A percentile compares a stretch with the other conserved stretches of the same genome.
phyloP scores from a whole-genome alignment of 2,797 vertebrate species.

The Benthosema pterotum region DNA sequence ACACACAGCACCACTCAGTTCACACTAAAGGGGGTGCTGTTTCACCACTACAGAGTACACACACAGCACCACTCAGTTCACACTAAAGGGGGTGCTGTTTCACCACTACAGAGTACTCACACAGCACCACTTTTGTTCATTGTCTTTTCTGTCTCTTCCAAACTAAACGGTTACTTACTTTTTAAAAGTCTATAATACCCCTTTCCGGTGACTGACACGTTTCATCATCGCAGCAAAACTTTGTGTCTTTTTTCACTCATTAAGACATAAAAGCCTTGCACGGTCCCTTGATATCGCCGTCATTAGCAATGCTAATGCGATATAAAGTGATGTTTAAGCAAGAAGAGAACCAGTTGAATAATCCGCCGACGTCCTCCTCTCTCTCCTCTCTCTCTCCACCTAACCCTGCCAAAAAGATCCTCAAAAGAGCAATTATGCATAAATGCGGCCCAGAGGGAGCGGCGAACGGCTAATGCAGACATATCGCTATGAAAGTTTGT shows the following conservation, averaged over 20 bases:
- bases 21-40: too few species aligned
- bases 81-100: too few species aligned
- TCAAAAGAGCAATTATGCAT: constrained; percentile 50
- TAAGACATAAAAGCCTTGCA: constrained; percentile 24
- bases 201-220: background rate
- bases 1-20: too few species aligned
- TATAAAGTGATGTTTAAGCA: constrained; percentile 44
- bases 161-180: background rate
- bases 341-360: constrained; percentile 44
- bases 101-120: too few species aligned
- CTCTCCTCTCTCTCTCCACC: too few species aligned
- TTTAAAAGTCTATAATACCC: constrained; percentile 6
- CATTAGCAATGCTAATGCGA: constrained; percentile 60
- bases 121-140: too few species aligned
- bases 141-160: constrained; percentile 4
- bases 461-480: constrained; percentile 38
- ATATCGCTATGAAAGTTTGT: constrained; percentile 43
- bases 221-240: background rate
- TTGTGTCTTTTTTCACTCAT: constrained; percentile 38
- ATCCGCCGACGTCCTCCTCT: constrained; percentile 52
- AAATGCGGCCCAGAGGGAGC: constrained; percentile 51
- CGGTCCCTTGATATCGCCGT: constrained; percentile 29
- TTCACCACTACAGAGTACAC: too few species aligned
- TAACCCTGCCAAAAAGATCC: constrained; percentile 42
- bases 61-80: too few species aligned